Base-by-base conservation (phyloP, 1,140 invertebrate genomes). In the Neotoxoptera formosana region DNA sequence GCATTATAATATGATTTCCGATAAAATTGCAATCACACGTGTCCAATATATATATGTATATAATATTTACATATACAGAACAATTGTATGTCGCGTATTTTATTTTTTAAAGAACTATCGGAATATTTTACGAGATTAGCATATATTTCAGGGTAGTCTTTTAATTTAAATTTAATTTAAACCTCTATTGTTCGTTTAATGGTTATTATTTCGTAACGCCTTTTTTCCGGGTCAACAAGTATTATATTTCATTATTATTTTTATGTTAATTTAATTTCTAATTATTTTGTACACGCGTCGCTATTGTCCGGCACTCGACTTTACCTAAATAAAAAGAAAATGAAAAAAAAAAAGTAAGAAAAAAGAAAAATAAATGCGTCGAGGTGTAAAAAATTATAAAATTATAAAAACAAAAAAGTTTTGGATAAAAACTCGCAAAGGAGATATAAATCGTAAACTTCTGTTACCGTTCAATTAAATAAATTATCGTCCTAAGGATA, bases 191-290 rank as follows among this genome's bases (percentile, higher is more conserved):
- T 90, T 90, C 34, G 25, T 41, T 7, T 34, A 41, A 41, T 14
- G 88, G 45, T 88, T 36, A 89, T 89, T 89, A 53, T 60, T 45
- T 20, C 53, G 25, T 60, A 60, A 45, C 36, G 9, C 53, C 21
- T 90, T 60, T 76, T 53, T 90, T 56, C 34, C 88, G 34, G 53
- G 36, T 41, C 88, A 60, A 90, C 53, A 23, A 90, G 34, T 60
- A 60, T 60, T 89, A 56, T 89, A 56, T 36, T 89, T 25, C 48
- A 56, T 89, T 41, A 48, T 67, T 56, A 53, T 53, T 53, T 89
- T 89, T 89, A 56, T 56, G 87, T 36, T 53, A 89, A 89, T 89
- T 89, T 56, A 89, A 56, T 89, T 89, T 89, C n/a, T 56, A 89
- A 89, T 89, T 89, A 36, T 89, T 89, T 89, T 51, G 0, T 88